Conservation (phyloP, 2,113 vertebrate genomes). For the Oryzias woworae region DNA sequence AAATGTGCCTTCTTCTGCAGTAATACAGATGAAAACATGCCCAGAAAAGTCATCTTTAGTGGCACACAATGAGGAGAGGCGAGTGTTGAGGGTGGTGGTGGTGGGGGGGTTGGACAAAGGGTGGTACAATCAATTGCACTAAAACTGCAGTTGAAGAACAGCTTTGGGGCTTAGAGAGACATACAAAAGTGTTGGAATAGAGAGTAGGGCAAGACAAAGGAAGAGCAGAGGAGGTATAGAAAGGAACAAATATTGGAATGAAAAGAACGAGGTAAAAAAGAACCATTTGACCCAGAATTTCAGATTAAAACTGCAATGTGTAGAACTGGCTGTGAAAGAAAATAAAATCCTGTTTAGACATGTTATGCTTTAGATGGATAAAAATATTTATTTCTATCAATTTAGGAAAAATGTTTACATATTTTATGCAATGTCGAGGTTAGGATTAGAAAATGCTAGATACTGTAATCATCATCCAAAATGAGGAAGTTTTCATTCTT, state of each 20-base stretch:
- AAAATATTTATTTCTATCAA: too few relatives aligned
- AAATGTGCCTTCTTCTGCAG: slow-evolving; percentile 11
- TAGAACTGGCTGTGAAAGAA: not conserved
- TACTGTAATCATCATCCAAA: too few relatives aligned
- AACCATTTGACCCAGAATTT: slow-evolving; percentile 25
- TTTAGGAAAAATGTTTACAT: too few relatives aligned
- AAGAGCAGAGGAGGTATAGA: not conserved
- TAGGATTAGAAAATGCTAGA: too few relatives aligned
- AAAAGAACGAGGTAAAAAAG: not conserved
- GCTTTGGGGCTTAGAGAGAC: slow-evolving; percentile 39
- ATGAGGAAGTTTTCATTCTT: too few relatives aligned
- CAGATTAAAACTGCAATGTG: not conserved
- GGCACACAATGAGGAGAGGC: slow-evolving; percentile 12
- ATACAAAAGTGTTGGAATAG: slow-evolving; percentile 30
- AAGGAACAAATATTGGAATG: not conserved
- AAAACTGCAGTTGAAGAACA: slow-evolving; percentile 60
- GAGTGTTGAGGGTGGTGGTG: slow-evolving; percentile 16
- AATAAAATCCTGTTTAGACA: not conserved
- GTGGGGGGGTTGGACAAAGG: not conserved
- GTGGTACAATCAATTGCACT: slow-evolving; percentile 62
- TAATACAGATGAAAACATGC: slow-evolving; percentile 30
- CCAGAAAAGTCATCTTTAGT: slow-evolving; percentile 32
- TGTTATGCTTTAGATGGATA: too few relatives aligned
- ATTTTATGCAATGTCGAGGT: too few relatives aligned
- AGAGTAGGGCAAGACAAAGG: slow-evolving; percentile 7